Conservation (phyloP, 2,888 invertebrate species). For the Lissocephala sabroskyi region DNA sequence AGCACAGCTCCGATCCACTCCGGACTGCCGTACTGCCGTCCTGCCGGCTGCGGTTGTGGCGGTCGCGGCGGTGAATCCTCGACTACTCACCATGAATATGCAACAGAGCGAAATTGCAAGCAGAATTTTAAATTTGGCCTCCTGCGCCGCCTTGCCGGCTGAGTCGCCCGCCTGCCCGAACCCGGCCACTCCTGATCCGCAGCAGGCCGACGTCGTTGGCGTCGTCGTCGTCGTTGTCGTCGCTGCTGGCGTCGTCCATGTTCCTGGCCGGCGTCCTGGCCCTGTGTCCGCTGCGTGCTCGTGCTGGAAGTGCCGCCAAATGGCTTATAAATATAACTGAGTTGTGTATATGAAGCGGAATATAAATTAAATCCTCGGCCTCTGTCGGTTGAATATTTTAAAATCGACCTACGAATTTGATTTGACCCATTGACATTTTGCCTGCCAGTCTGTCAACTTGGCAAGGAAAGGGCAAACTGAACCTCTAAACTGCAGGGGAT, state of each 20-base stretch:
- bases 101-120: conserved; percentile 79
- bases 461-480: no score
- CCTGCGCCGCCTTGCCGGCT: conserved; percentile 62
- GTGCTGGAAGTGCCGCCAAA: conserved; percentile 32
- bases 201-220: conserved; percentile 36
- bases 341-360: conserved; percentile 11
- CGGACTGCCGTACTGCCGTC: no score
- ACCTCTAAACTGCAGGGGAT: no score
- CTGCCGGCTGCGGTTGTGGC: no score
- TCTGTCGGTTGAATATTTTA: no score
- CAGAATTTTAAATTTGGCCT: conserved; percentile 79
- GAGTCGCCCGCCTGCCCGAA: conserved; percentile 61
- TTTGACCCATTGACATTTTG: no score
- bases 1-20: no score
- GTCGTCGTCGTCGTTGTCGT: neutral
- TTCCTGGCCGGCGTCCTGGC: neutral
- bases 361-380: no score
- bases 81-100: conserved; percentile 79
- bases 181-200: conserved; percentile 61
- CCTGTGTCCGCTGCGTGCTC: conserved; percentile 14
- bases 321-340: conserved; percentile 40
- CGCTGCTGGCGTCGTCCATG: neutral
- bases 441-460: no score
- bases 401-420: no score
- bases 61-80: neutral